Evolutionary conservation across 2,797 vertebrate species (phyloP).

Genomic region (Artibeus jamaicensis): DNA sequence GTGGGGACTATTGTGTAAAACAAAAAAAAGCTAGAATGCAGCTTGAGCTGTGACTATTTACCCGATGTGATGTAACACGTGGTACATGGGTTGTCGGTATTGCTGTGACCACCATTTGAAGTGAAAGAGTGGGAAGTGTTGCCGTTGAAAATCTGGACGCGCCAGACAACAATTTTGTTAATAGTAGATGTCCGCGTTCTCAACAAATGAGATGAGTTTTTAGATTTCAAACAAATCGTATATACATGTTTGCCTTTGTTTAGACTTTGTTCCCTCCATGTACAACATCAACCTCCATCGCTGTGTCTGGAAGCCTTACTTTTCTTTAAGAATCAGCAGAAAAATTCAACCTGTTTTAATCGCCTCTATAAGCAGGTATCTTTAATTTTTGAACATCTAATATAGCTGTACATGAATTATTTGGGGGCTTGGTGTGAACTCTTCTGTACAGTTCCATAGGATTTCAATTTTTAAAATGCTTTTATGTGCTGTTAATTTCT

Average conservation of each 20-base stretch:
- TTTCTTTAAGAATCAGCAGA: neutral
- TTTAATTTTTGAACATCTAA: neutral
- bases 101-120: conserved; percentile 8
- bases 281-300: neutral
- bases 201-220: neutral
- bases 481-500: neutral
- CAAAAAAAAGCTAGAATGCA: neutral
- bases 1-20: neutral
- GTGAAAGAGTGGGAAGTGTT: conserved; percentile 3
- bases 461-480: neutral
- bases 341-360: neutral
- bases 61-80: neutral
- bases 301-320: neutral
- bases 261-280: neutral
- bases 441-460: neutral
- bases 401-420: neutral
- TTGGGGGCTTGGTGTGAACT: neutral
- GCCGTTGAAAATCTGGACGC: neutral
- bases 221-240: neutral
- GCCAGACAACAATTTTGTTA: neutral
- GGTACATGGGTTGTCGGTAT: neutral
- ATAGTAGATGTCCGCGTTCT: neutral
- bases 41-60: conserved; percentile 56
- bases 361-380: neutral
- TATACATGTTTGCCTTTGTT: neutral